phyloP scores from a whole-genome alignment of 2,113 vertebrate genomes.

The Anarhynchus alexandrinus region DNA sequence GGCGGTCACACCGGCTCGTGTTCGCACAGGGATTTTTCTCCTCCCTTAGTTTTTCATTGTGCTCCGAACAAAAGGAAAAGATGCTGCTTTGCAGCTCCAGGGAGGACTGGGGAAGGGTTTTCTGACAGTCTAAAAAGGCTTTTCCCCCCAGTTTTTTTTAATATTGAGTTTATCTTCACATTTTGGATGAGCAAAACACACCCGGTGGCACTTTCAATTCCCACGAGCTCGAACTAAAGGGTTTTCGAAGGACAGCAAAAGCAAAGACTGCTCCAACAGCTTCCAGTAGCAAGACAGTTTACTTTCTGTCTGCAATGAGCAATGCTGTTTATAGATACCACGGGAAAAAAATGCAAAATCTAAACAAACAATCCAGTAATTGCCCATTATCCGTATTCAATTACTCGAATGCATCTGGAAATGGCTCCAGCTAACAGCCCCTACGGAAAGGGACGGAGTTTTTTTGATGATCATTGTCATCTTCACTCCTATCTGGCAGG shows the following conservation, averaged over 20 bases:
- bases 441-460: neutral
- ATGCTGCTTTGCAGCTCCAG: neutral
- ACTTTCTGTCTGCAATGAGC: neutral
- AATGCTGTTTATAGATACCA: constrained; percentile 56
- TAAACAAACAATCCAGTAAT: constrained; percentile 66
- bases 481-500: neutral
- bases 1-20: neutral
- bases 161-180: neutral
- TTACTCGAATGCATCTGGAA: constrained; percentile 59
- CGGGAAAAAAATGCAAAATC: constrained; percentile 6
- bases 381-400: constrained; percentile 58
- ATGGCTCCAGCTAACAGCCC: neutral
- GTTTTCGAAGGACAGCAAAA: neutral
- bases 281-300: constrained; percentile 28
- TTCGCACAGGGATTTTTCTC: neutral
- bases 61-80: neutral
- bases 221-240: neutral
- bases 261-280: neutral
- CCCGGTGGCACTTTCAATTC: neutral
- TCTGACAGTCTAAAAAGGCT: neutral
- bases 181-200: neutral
- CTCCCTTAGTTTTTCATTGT: neutral
- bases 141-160: neutral
- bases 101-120: neutral
- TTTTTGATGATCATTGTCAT: constrained; percentile 24